A percentile compares a stretch with the other conserved stretches of the same genome.
Conservation (phyloP, 2,888 invertebrate genomes). For the Ophioninae sp. region DNA sequence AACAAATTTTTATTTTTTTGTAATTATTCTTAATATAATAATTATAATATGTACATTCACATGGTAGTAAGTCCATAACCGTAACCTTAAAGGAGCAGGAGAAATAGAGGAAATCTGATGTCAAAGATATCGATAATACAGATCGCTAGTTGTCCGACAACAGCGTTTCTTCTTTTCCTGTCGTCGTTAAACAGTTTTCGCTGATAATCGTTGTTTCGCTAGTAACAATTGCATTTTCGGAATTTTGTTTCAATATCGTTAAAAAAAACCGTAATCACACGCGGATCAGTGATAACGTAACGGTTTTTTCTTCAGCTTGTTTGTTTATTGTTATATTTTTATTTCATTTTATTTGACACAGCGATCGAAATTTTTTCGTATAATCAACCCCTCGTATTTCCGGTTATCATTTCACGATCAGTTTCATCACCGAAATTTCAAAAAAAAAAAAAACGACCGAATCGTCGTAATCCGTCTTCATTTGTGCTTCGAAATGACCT, state of each 20-base stretch:
- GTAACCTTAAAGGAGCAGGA: slow-evolving; percentile 68
- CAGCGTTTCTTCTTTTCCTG: slow-evolving; percentile 19
- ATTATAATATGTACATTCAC: slow-evolving; percentile 73
- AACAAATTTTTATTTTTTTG: slow-evolving; percentile 74
- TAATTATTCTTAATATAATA: slow-evolving; percentile 52
- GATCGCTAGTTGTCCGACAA: slow-evolving; percentile 39
- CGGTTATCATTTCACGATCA: not conserved
- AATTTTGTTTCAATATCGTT: not conserved
- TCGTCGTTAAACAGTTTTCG: not conserved
- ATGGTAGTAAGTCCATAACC: slow-evolving; percentile 73
- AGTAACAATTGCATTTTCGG: not conserved
- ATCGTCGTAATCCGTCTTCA: not conserved
- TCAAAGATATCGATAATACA: slow-evolving; percentile 25
- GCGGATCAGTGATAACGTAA: not conserved
- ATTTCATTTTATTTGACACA: not conserved
- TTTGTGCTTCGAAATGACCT: slow-evolving; percentile 7
- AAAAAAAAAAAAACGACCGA: not conserved
- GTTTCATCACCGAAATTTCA: not conserved
- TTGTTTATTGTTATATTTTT: slow-evolving; percentile 1
- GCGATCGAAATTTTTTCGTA: not conserved
- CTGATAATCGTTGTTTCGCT: not conserved
- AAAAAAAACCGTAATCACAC: not conserved
- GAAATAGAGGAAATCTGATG: slow-evolving; percentile 39
- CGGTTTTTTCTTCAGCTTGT: not conserved
- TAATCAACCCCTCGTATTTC: not conserved